Evolutionary conservation across 2,113 vertebrate genomes (phyloP).

Genomic region (Anhinga rufa): DNA sequence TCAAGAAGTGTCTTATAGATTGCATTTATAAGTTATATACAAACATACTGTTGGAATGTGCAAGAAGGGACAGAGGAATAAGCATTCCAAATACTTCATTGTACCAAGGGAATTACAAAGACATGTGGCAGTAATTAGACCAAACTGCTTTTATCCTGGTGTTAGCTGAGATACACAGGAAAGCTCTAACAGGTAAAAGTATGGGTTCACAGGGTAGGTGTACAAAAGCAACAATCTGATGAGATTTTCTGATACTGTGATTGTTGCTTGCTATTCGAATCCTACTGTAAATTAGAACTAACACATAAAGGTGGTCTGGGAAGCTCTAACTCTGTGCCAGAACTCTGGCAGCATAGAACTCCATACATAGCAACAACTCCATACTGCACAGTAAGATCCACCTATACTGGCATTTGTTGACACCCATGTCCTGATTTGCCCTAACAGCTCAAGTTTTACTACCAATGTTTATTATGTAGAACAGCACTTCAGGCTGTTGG

Average conservation of each 20-base stretch:
- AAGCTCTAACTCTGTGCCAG: neutral
- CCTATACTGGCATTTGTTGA: neutral
- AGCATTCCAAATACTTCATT: neutral
- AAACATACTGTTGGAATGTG: neutral
- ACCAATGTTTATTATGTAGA: neutral
- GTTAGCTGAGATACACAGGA: neutral
- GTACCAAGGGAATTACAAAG: neutral
- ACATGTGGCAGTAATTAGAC: neutral
- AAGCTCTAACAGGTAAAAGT: neutral
- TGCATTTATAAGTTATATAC: neutral
- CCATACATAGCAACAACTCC: neutral
- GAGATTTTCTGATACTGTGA: neutral
- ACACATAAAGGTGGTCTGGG: neutral
- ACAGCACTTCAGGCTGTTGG: neutral
- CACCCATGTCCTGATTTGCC: neutral
- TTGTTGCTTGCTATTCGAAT: neutral
- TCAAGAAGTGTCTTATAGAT: neutral
- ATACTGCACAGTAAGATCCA: neutral
- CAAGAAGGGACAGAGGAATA: neutral
- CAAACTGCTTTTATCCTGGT: neutral
- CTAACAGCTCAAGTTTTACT: neutral
- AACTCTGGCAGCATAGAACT: neutral
- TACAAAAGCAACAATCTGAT: neutral
- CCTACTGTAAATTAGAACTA: neutral
- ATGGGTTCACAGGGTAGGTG: neutral